Base-by-base conservation (phyloP, 2,113 vertebrate genomes). In the Silurus meridionalis region DNA sequence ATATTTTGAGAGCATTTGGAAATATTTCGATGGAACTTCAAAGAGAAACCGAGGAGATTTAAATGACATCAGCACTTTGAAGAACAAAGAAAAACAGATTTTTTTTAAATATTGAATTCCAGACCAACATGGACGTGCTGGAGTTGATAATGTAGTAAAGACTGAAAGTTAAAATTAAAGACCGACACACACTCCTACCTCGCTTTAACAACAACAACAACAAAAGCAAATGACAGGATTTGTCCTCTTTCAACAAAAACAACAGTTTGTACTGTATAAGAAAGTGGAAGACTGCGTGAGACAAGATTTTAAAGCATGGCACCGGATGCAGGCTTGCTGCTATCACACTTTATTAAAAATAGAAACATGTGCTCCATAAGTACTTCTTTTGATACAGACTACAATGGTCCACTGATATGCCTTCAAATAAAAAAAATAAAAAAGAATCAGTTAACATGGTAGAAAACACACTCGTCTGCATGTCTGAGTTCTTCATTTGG, bases 311-410 rank as follows among this genome's bases (percentile, higher is more conserved):
- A 69, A 87, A 90, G 91, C 91, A 84, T 87, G 89, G 85, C 83
- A 92, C 72, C 83, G 88, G 85, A 90, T 75, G 86, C 88, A 89
- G 83, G 86, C 80, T 71, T 86, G 92, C 90, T 92, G 91, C 93
- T 93, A 93, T 93, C 89, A 94, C 93, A 93, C 89, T 94, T 94
- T 93, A 94, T 94, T 93, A 92, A 94, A 94, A 94, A 94, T 94
- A 94, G 91, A 94, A 93, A 93, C 92, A 93, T 93, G 92, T 94
- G 92, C 92, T 93, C 87, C 91, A 93, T 94, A 92, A 37, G 91
- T 92, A 93, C 88, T 93, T 93, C 91, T 88, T 83, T 82, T 90
- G 87, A 92, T 93, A 93, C 93, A 94, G 90, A 92, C 93, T 94
- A 93, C 91, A 93, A 93, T 92, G 92, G 92, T 93, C 91, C 92